Evolutionary conservation across 2,797 vertebrate species (phyloP), one percentile per base, ranked within the genome.

Genomic region (Acanthiza pusilla): DNA sequence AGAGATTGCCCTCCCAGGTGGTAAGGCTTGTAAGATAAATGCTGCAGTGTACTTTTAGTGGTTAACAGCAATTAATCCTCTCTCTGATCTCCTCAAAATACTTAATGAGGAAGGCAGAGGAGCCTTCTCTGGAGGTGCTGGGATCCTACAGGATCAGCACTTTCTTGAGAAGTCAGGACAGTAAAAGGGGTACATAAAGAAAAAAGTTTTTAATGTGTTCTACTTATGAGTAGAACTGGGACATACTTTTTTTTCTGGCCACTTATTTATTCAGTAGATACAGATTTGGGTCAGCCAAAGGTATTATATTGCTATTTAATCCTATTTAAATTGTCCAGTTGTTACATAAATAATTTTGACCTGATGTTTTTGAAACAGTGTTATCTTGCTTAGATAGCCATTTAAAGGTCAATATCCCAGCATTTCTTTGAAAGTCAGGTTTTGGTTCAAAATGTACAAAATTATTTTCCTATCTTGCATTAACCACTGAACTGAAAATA

Each of bases 401-500:
- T 77, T 85, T 53, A 58, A 84, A 67, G 32, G 42, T 75, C 68
- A 81, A 38, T 57, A 72, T 68, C 14, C 17, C 11, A 29, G 34
- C 8, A 72, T 43, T 91, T 80, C 15, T 25, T 85, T 89, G 50
- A 54, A 77, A 85, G 27, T 27, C 32, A 76, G 55, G 27, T 70
- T 93, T 67, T 45, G n/a, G 60, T 85, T 83, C 76, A 42, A 91
- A 77, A 42, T 21, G 29, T 62, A 40, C 15, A 63, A 74, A 75
- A 79, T 63, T 43, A 27, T 68, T 83, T 89, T 89, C 13, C 38
- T 89, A 0, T 47, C 47, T 85, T 75, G 62, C 42, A 68, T 72
- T 91, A 91, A 60, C 66, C n/a, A 72, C 27, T 91, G 89, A 92
- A 93, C 82, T 89, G 82, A 94, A 94, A 92, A 94, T 89, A 93